phyloP scores from a whole-genome alignment of 2,797 vertebrate species.

The Sebastiscus albofasciatus region DNA sequence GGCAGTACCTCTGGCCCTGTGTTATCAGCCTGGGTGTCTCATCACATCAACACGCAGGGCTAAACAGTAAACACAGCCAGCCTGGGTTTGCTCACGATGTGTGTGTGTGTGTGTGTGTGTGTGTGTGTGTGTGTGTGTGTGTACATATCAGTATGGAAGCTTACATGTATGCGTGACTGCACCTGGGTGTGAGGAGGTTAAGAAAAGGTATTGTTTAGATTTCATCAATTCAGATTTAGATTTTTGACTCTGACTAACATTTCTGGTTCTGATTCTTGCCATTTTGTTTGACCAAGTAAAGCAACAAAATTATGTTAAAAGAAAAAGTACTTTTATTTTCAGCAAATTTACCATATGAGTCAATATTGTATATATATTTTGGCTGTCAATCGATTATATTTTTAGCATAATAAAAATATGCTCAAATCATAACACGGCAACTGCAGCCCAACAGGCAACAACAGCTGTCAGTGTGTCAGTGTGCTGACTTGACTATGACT shows the following conservation, averaged over 20 bases:
- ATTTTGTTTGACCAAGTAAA: too few species aligned
- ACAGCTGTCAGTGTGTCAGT: too few species aligned
- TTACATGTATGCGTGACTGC: background rate
- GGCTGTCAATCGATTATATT: too few species aligned
- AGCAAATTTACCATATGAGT: too few species aligned
- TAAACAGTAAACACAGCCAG: slow-evolving; percentile 81
- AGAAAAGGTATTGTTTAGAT: background rate
- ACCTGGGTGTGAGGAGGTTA: slow-evolving; percentile 1
- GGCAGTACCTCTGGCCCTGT: slow-evolving; percentile 67
- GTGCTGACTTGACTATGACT: too few species aligned
- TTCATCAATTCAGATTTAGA: background rate
- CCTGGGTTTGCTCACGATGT: slow-evolving; percentile 54
- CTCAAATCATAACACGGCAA: too few species aligned
- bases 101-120: slow-evolving; percentile 24
- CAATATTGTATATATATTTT: too few species aligned
- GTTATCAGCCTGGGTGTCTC: slow-evolving; percentile 81
- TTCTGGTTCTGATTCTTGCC: background rate
- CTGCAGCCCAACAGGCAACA: accelerated
- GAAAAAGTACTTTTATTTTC: too few species aligned
- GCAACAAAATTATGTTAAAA: too few species aligned
- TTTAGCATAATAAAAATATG: too few species aligned
- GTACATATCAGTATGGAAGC: slow-evolving; percentile 21
- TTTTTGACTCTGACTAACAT: background rate
- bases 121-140: slow-evolving; percentile 24
- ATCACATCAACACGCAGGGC: slow-evolving; percentile 76